phyloP scores from a whole-genome alignment of 2,113 vertebrate genomes.

The Mormyrus iriodes region DNA sequence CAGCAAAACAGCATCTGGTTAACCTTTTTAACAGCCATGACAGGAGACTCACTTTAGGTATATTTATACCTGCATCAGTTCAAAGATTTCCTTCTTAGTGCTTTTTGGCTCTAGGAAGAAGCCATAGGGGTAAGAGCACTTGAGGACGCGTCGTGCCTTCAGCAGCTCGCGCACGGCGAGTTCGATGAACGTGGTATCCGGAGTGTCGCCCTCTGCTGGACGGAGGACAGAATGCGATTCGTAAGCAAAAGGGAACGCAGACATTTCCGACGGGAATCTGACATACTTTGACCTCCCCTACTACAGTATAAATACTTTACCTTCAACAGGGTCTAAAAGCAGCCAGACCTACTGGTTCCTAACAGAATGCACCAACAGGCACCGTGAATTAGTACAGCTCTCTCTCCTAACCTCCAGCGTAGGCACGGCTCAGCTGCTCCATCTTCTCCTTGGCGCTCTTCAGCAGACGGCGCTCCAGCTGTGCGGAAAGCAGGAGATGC shows the following conservation, averaged over 20 bases:
- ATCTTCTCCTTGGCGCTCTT: slow-evolving; percentile 99
- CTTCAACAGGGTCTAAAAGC: background rate
- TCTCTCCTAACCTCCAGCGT: slow-evolving; percentile 79
- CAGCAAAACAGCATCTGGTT: background rate
- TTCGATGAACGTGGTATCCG: slow-evolving; percentile 98
- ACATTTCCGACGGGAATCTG: background rate
- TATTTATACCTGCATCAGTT: slow-evolving; percentile 92
- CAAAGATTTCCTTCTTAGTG: slow-evolving; percentile 99
- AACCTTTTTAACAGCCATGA: background rate
- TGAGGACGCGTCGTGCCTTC: slow-evolving; percentile 94
- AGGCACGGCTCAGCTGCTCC: slow-evolving; percentile 93
- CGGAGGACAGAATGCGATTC: background rate
- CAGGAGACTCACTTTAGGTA: slow-evolving; percentile 16
- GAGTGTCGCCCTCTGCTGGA: slow-evolving; percentile 82
- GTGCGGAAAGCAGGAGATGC: slow-evolving; percentile 26
- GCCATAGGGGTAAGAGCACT: slow-evolving; percentile 98
- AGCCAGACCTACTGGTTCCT: background rate
- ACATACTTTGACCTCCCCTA: background rate
- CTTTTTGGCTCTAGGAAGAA: slow-evolving; percentile 98
- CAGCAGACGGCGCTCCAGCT: slow-evolving; percentile 94
- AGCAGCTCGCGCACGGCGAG: slow-evolving; percentile 92
- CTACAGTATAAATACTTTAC: background rate
- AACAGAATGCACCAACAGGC: background rate
- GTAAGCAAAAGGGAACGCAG: background rate
- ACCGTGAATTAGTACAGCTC: background rate